A percentile compares a stretch with the other conserved stretches of the same genome.
These are phyloP conservation scores for Drosophila paracracens DNA, from an alignment of 2,888 invertebrate genomes.

Conservation along the genomic window DNA sequence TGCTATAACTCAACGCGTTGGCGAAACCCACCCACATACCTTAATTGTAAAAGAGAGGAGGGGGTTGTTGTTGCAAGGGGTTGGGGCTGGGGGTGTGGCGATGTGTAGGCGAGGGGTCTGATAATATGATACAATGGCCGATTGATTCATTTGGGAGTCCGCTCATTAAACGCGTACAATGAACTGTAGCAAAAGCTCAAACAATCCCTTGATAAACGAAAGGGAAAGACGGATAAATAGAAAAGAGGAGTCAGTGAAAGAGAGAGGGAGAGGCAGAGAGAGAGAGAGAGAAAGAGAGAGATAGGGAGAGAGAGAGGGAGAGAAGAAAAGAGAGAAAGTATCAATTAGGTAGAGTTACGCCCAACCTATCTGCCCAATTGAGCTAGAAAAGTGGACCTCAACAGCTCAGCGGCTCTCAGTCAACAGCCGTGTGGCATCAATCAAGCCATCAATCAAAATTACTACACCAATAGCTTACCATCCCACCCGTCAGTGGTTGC, in stretches of 20 bases:
- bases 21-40: not conserved
- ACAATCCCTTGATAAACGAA: not conserved
- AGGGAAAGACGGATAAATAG: not conserved
- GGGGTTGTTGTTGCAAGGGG: not conserved
- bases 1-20: conserved; percentile 75
- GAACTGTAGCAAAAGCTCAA: conserved; percentile 15
- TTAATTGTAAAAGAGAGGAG: conserved; percentile 48
- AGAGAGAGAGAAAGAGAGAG: not conserved
- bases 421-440: conserved; percentile 52
- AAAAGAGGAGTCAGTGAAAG: not conserved
- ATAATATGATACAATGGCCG: conserved; percentile 38
- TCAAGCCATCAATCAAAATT: conserved; percentile 71
- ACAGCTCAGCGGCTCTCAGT: conserved; percentile 41
- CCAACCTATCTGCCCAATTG: conserved; percentile 37
- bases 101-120: not conserved
- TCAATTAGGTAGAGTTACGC: conserved; percentile 50
- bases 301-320: not conserved
- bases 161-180: conserved; percentile 27
- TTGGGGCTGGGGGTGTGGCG: not conserved
- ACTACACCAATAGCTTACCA: not conserved
- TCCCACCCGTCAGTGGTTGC: not conserved
- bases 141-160: conserved; percentile 60
- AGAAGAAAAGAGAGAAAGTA: not conserved
- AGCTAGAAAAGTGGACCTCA: conserved; percentile 26
- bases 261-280: not conserved